These are phyloP conservation scores for Griposia aprilina DNA, from an alignment of 2,888 invertebrate genomes.

Conservation along the genomic window DNA sequence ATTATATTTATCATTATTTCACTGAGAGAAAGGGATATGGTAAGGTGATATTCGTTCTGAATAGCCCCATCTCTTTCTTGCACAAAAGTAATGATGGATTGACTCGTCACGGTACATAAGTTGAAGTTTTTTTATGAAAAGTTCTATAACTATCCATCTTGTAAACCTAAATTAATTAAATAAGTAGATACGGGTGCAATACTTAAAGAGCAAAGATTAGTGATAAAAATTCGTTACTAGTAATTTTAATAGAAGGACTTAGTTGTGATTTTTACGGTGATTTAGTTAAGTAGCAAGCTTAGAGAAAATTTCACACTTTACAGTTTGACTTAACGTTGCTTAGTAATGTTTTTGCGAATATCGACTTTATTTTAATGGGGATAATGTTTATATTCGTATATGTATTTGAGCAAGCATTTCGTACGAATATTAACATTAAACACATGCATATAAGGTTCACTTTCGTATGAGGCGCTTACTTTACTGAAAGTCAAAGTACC, in stretches of 20 bases:
- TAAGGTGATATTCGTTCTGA: neutral
- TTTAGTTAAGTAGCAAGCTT: constrained; percentile 36
- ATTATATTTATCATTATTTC: neutral
- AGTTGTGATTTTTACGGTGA: constrained; percentile 63
- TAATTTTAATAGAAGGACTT: constrained; percentile 53
- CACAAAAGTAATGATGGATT: neutral
- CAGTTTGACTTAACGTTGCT: neutral
- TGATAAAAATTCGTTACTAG: constrained; percentile 63
- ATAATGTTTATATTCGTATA: neutral
- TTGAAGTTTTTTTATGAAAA: constrained; percentile 18
- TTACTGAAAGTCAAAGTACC: neutral
- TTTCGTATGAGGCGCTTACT: neutral
- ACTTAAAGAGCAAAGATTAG: constrained; percentile 63
- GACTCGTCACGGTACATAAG: neutral
- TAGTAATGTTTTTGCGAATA: neutral
- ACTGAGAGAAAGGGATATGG: constrained; percentile 16
- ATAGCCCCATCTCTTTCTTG: constrained; percentile 12
- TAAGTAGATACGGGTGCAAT: constrained; percentile 68
- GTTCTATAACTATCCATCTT: constrained; percentile 34
- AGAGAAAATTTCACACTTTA: neutral
- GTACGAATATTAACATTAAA: neutral
- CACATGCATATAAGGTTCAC: neutral
- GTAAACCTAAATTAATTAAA: constrained; percentile 47
- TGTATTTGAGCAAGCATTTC: neutral
- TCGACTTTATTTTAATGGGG: accelerated